Evolutionary conservation across 2,888 invertebrate species (phyloP), one percentile per base, ranked within the genome.

Genomic region (Aelia acuminata): DNA sequence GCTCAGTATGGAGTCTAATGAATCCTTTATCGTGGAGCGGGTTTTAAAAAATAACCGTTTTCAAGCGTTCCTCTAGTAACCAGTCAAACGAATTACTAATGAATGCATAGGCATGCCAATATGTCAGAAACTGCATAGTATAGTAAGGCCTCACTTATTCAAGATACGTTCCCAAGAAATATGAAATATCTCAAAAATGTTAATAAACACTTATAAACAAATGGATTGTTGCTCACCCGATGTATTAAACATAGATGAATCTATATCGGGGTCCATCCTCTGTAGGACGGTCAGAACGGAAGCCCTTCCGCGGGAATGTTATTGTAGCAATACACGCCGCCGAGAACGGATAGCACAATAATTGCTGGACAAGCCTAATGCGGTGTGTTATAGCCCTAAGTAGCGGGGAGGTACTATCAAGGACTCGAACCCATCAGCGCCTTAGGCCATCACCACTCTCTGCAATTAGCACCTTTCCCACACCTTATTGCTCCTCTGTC

Each of bases 381-480:
- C 63, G 63, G 63, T 35, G 63, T 70, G 63, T 35, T 70, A 80
- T 43, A n/a, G 80, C 80, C 80, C 39, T 80, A 80, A 80, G 80
- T 39, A 80, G 80, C 80, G 43, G 80, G 39, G 57, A 7, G 31
- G 63, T 2, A 57, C 53, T 57, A 57, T 57, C 57, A 70, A 35
- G 63, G 63, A 70, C 63, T 20, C 63, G 7, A 20, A 35, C 43
- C 43, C 80, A 80, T 80, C 80, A 80, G 80, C n/a, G 43, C 18
- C 63, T 5, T 3, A 7, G 80, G 4, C 80, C 80, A 80, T 80
- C 80, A 43, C 43, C 80, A 0, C n/a, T 80, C 43, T 22, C 43
- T n/a, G 80, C 80, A 80, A 80, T 80, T 80, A 80, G 43, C 80
- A 80, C 80, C 80, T 80, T 80, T 80, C 80, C 80, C 80, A 80